Evolutionary conservation across 2,888 invertebrate species (phyloP), one percentile per base, ranked within the genome.

Genomic region (Latheticus oryzae): DNA sequence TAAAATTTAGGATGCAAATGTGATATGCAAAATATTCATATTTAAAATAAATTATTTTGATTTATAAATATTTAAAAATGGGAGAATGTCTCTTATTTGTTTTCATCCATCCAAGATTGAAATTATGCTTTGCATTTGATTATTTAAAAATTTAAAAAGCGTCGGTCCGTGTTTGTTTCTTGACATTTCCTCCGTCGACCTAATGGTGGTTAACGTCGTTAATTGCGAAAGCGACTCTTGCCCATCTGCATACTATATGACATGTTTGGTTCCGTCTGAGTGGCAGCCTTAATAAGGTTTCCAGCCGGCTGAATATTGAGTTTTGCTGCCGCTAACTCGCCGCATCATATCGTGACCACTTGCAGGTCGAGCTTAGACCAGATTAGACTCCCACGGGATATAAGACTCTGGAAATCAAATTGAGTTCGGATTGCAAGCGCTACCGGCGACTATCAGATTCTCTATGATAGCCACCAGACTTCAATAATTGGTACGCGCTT

Each of bases 281-380:
- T 73, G 76, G 75, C 73, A 73, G 69, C 74, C 76, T 79, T 79
- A 79, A 79, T 79, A 79, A 79, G 78, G 76, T 79, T 79, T 79
- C 78, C 79, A 72, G 76, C 71, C 74, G 76, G 79, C 75, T 78
- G 78, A 77, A 77, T 78, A 79, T 79, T 77, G 79, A 78, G 78
- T 77, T 79, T 76, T 74, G 74, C 73, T 71, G 63, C 69, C 69
- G 62, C 62, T 66, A 65, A 65, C 66, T 65, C 64, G 63, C 62
- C 64, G 65, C 62, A 58, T 73, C 71, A 73, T 73, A 73, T 73
- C 73, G 74, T 73, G 76, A 75, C 77, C 77, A 76, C 76, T 76
- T 77, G 76, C 76, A 75, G 76, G 72, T 74, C 77, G 73, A 76
- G 76, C 77, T 76, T 76, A 76, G 77, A 76, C 76, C 75, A 76